phyloP scores from a whole-genome alignment of 2,888 invertebrate species.

The Limnephilus marmoratus region DNA sequence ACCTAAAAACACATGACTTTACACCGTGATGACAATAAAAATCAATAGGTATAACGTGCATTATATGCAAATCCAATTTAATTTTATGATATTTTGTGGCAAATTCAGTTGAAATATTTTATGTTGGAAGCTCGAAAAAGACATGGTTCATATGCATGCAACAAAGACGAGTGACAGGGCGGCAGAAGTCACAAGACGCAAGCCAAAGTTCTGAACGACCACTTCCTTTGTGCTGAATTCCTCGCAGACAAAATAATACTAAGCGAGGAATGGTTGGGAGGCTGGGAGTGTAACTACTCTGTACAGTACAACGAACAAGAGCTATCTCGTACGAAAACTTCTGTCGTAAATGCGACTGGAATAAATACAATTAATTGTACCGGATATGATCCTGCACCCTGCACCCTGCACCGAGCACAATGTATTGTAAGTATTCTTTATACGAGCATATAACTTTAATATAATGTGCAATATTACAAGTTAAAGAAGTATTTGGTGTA shows the following conservation, averaged over 20 bases:
- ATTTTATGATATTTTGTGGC: background rate
- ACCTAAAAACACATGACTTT: background rate
- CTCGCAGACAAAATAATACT: constrained; percentile 35
- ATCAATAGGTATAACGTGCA: background rate
- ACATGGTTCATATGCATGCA: background rate
- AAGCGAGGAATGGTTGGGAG: constrained; percentile 16
- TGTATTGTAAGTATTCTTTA: background rate
- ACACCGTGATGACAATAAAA: background rate
- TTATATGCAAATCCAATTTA: background rate
- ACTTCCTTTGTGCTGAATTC: constrained; percentile 43
- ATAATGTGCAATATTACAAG: too few species aligned
- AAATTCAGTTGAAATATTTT: too few species aligned
- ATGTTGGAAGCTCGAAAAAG: background rate
- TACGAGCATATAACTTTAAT: background rate
- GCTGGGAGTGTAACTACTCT: background rate
- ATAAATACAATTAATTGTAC: constrained; percentile 43
- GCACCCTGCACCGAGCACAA: background rate
- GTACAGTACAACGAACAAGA: background rate
- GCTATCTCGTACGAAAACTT: constrained; percentile 18
- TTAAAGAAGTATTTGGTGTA: too few species aligned
- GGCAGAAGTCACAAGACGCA: background rate
- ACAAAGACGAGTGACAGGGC: constrained; percentile 33
- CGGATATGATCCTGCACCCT: constrained; percentile 18
- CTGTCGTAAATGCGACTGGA: constrained; percentile 28
- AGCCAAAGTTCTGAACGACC: constrained; percentile 33